Percentiles rank a stretch among this genome's conserved stretches.
Evolutionary conservation across 2,113 vertebrate genomes (phyloP).

Genomic region (Pterocles orientalis): DNA sequence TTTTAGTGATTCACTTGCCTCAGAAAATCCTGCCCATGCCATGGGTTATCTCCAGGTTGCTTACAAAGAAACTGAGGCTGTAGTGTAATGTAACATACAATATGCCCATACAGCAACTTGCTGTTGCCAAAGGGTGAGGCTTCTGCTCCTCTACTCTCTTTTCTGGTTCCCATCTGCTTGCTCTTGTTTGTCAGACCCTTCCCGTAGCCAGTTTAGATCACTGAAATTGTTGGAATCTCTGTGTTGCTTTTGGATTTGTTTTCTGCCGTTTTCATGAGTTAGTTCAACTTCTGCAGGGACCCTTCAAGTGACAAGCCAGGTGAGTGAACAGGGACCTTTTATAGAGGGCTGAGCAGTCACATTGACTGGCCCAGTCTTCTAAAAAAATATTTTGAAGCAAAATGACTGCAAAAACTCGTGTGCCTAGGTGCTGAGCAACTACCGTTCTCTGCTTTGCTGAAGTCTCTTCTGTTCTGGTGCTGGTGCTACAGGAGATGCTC

Average conservation of each 20-base stretch:
- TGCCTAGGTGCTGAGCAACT: not conserved
- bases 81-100: not conserved
- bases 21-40: not conserved
- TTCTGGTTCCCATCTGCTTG: not conserved
- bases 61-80: not conserved
- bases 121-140: not conserved
- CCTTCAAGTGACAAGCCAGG: not conserved
- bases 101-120: not conserved
- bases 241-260: not conserved
- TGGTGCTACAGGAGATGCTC: not conserved
- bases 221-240: not conserved
- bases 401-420: not conserved
- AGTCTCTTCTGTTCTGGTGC: not conserved
- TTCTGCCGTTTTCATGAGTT: not conserved
- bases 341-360: not conserved
- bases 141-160: not conserved
- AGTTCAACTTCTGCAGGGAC: not conserved
- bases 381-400: not conserved
- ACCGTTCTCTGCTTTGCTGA: not conserved
- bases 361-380: not conserved
- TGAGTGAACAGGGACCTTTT: not conserved
- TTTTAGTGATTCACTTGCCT: not conserved
- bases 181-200: not conserved
- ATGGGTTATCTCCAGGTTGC: not conserved
- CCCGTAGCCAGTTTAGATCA: not conserved